Evolutionary conservation across 2,888 invertebrate genomes (phyloP).

Genomic region (Eucriotettix oculatus): DNA sequence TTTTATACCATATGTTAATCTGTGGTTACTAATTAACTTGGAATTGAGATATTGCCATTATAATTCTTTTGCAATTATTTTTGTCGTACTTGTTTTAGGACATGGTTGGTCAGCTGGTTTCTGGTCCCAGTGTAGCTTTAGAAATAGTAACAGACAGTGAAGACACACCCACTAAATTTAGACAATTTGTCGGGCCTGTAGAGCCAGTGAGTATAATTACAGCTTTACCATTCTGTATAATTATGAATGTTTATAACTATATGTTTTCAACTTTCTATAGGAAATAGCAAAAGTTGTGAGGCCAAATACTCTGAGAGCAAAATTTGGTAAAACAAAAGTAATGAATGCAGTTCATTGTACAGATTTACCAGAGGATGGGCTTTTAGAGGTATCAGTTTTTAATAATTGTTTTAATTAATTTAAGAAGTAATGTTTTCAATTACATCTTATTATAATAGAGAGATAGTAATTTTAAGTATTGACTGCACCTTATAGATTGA

Average conservation of each 20-base stretch:
- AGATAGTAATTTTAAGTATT: too few species aligned
- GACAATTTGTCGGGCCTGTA: constrained; percentile 71
- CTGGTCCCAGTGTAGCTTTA: constrained; percentile 73
- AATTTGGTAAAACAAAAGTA: constrained; percentile 64
- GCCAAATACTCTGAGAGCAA: constrained; percentile 68
- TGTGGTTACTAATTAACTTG: too few species aligned
- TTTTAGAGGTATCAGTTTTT: constrained; percentile 41
- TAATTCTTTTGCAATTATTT: background rate
- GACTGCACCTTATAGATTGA: too few species aligned
- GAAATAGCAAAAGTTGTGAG: constrained; percentile 72
- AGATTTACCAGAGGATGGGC: constrained; percentile 75
- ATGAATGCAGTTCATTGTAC: constrained; percentile 88
- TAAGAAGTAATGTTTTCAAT: too few species aligned
- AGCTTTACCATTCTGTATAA: too few species aligned
- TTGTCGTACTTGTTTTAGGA: constrained; percentile 3
- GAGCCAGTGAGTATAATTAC: constrained; percentile 54
- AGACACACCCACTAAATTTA: constrained; percentile 40
- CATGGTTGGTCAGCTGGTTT: constrained; percentile 68
- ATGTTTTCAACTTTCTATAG: constrained; percentile 27
- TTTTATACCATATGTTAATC: too few species aligned
- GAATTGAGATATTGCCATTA: too few species aligned
- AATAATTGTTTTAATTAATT: too few species aligned
- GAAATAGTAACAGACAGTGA: constrained; percentile 55
- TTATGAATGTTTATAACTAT: background rate
- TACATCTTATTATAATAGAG: too few species aligned